Evolutionary conservation across 1,140 invertebrate genomes (phyloP).

Genomic region (Diorhabda sublineata): DNA sequence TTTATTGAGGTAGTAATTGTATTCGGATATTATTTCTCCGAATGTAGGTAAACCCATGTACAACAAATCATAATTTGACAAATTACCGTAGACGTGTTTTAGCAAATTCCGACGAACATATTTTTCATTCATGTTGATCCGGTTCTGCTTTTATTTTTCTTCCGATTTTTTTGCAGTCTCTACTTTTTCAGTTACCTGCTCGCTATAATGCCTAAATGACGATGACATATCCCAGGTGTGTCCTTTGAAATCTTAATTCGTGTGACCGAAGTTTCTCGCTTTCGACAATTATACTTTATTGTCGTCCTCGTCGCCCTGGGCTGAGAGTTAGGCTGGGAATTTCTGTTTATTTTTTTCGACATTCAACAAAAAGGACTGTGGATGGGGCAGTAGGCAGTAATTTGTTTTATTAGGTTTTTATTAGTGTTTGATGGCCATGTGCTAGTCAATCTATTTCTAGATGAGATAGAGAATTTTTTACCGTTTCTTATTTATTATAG

Average conservation of each 20-base stretch:
- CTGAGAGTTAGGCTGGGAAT: neutral
- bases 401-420: slow-evolving; percentile 1
- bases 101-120: neutral
- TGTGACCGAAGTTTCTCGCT: slow-evolving; percentile 23
- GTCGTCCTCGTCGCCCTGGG: neutral
- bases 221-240: slow-evolving; percentile 31
- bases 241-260: slow-evolving; percentile 33
- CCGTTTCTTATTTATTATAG: neutral
- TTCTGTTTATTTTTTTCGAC: neutral
- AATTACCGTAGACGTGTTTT: neutral
- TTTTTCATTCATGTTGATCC: neutral
- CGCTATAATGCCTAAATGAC: slow-evolving; percentile 16
- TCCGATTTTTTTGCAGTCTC: neutral
- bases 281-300: slow-evolving; percentile 7
- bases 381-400: neutral
- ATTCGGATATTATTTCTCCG: neutral
- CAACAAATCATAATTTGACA: neutral
- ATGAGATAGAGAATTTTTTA: neutral
- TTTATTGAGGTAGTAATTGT: neutral
- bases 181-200: slow-evolving; percentile 25
- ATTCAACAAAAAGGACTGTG: neutral
- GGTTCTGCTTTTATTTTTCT: neutral
- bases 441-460: neutral
- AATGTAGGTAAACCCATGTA: neutral
- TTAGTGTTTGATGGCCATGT: neutral